Evolutionary conservation across 2,888 invertebrate species (phyloP), one percentile per base, ranked within the genome.

Genomic region (Halictus ligatus): DNA sequence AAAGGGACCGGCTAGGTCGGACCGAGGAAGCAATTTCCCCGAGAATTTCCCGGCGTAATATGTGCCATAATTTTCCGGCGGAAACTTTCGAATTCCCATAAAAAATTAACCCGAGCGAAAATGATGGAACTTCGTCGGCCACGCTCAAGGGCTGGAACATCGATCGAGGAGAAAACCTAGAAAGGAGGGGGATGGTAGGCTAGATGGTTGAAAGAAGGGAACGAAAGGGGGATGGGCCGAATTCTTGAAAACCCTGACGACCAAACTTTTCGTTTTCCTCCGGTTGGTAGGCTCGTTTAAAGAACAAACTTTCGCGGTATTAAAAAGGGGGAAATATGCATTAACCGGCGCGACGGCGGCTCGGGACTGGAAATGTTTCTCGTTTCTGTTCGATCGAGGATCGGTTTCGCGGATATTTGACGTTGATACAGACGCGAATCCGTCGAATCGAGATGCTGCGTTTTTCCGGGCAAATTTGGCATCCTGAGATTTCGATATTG

Each of bases 261-360:
- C 21, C 35, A 69, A 81, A 83, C 71, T 72, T 72, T 82, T 81
- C 75, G 72, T 81, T 82, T 82, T 60, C 82, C 60, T n/a, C 83
- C 15, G 43, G 75, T 71, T n/a, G 58, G 21, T 50, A 18, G 75
- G 75, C 54, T 60, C 83, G 71, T 82, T 83, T 81, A 50, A 81
- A 72, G 71, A 60, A 43, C 60, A 10, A 50, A 82, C 69, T 82
- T 72, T 50, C 25, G 2, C 12, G n/a, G 83, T 58, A 83, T 75
- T 75, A 29, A 78, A 75, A 81, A 40, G 60, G 50, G 50, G 54
- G 40, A 48, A 72, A 50, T 71, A 82, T 50, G 75, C 35, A 69
- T 83, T 72, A 58, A 81, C 58, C 54, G 43, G 60, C 25, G 21
- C 54, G 29, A 35, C 67, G n/a, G 40, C 12, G 21, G 40, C n/a